Evolutionary conservation across 2,113 vertebrate species (phyloP), one percentile per base, ranked within the genome.

Genomic region (Ardeotis arabs): DNA sequence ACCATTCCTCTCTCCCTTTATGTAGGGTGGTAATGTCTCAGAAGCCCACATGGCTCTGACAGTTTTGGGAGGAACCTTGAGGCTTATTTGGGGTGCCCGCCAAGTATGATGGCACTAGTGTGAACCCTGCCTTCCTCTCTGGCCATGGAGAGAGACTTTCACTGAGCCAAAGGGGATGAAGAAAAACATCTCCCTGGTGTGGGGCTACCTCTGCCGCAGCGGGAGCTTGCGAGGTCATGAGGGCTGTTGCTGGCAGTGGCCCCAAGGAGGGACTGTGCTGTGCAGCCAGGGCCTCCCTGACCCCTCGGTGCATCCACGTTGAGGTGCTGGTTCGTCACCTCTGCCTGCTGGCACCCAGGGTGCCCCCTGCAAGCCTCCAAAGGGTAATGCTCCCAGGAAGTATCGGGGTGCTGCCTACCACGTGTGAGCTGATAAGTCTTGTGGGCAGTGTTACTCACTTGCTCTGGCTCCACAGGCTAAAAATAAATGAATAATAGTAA

Each of bases 351-450:
- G 29, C 1, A 4, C 33, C 29, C 8, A 3, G 66, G 62, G 31
- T 77, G 62, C 14, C 52, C 28, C 13, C 0, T 1, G 6, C 4
- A 7, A 80, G 9, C 33, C 29, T 45, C 70, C 1, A 1, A 55
- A 45, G 39, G 0, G 3, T n/a, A 73, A 33, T 0, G 1, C 17
- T 67, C 9, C 1, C 0, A 2, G 68, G 70, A 55, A 23, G n/a
- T 2, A 2, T 73, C 33, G 17, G 64, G 69, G 53, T 58, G 45
- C 55, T 33, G 29, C 2, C 1, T 28, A 27, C n/a, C 0, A 0
- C 16, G 4, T 19, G 31, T 67, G 76, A 92, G 35, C 68, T 52
- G 63, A 7, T 76, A 18, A 56, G 47, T 21, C 33, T 68, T 29
- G 21, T 68, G 69, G 73, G 52, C 33, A 70, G 72, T 1, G 1